A percentile compares a stretch with the other conserved stretches of the same genome.
phyloP scores from a whole-genome alignment of 2,888 invertebrate genomes.

The Trichopoda pennipes region DNA sequence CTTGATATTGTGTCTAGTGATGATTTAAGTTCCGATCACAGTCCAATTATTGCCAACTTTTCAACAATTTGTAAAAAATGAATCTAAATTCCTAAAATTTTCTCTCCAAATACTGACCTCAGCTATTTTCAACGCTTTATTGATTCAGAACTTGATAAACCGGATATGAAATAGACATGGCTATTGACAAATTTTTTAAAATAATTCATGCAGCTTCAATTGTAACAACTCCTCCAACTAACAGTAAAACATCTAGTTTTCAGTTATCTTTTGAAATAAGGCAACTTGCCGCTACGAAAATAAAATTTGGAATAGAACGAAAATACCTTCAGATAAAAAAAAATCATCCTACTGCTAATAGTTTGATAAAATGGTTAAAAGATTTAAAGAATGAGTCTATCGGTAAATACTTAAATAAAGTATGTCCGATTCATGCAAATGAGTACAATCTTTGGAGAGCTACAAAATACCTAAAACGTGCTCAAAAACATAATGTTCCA shows the following conservation, averaged over 20 bases:
- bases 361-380: not conserved
- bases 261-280: not conserved
- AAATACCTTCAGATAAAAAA: not conserved
- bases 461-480: not conserved
- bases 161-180: not conserved
- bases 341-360: not conserved
- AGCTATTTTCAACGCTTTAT: not conserved
- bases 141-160: not conserved
- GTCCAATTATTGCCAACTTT: not conserved
- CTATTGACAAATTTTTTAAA: not conserved
- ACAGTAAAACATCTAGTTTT: too few species aligned
- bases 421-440: not conserved
- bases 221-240: not conserved
- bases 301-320: not conserved
- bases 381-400: not conserved
- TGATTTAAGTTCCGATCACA: not conserved
- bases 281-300: not conserved
- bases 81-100: not conserved
- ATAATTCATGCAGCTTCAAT: not conserved
- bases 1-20: not conserved
- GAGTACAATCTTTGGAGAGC: not conserved
- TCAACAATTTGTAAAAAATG: not conserved
- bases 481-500: not conserved
- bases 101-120: not conserved
- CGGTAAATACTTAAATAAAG: not conserved